Evolutionary conservation across 2,113 vertebrate species (phyloP).

Genomic region (Clarias batrachus): DNA sequence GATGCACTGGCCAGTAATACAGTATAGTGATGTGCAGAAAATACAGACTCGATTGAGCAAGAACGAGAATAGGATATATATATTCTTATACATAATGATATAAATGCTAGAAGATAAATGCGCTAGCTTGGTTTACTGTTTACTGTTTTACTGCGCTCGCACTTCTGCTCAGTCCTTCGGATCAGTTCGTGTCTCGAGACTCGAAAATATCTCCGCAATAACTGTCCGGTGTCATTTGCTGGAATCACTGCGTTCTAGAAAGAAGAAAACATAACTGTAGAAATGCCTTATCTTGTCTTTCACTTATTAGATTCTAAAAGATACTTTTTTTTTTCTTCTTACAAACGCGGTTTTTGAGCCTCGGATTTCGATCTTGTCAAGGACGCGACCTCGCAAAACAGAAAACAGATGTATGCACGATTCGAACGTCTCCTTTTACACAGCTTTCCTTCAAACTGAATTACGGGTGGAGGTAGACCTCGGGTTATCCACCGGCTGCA

Average conservation of each 20-base stretch:
- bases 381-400: background rate
- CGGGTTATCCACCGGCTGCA: conserved; percentile 20
- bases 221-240: background rate
- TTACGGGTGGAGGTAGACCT: conserved; percentile 5
- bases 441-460: conserved; percentile 7
- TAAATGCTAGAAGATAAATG: background rate
- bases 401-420: background rate
- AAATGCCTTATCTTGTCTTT: background rate
- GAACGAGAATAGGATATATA: background rate
- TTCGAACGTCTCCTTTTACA: conserved; percentile 4
- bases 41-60: background rate
- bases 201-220: background rate
- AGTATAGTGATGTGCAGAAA: no score
- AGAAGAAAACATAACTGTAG: background rate
- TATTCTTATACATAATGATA: background rate
- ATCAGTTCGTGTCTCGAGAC: background rate
- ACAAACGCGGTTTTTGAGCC: background rate
- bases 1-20: no score
- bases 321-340: background rate
- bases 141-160: background rate
- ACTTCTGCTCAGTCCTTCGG: background rate
- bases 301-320: background rate
- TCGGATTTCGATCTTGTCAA: background rate
- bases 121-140: background rate
- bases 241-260: background rate